Conservation (phyloP, 2,797 vertebrate species). For the Tympanoctomys barrerae region DNA sequence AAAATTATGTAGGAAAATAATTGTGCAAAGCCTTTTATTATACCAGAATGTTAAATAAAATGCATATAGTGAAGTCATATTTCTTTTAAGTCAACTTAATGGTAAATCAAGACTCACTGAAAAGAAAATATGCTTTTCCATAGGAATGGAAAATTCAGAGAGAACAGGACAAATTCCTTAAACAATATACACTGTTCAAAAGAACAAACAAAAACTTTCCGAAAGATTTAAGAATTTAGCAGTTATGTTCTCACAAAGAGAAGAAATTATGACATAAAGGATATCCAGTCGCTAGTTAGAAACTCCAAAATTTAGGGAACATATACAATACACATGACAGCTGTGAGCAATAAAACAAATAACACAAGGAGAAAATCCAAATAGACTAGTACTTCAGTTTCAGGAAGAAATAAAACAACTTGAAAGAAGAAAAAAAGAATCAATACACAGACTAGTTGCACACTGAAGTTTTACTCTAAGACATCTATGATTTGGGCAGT, state of each 20-base stretch:
- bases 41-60: not conserved
- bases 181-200: not conserved
- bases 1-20: conserved; percentile 9
- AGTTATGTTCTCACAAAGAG: not conserved
- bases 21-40: not conserved
- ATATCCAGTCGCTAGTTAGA: not conserved
- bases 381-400: not conserved
- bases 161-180: not conserved
- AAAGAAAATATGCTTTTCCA: not conserved
- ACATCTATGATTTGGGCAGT: not conserved
- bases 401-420: not conserved
- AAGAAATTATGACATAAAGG: not conserved
- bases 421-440: not conserved
- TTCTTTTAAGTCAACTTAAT: not conserved
- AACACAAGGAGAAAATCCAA: not conserved
- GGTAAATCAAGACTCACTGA: not conserved
- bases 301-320: not conserved
- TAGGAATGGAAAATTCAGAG: not conserved
- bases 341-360: not conserved
- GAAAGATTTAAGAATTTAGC: not conserved
- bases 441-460: not conserved
- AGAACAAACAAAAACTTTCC: not conserved
- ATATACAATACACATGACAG: not conserved
- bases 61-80: not conserved
- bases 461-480: not conserved